Evolutionary conservation across 2,113 vertebrate species (phyloP).

Genomic region (Epinephelus lanceolatus): DNA sequence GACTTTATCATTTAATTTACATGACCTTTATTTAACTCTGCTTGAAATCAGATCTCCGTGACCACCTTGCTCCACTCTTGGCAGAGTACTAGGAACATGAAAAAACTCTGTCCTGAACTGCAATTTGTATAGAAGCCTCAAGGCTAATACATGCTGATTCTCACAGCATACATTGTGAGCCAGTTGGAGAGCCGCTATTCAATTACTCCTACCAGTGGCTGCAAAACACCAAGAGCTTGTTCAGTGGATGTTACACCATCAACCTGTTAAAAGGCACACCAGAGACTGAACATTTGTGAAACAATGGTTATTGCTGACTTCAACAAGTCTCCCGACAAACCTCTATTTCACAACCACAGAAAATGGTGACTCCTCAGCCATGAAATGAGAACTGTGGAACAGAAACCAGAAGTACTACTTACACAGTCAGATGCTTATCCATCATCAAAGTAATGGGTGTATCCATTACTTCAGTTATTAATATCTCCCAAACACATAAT

Average conservation of each 20-base stretch:
- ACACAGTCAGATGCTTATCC: neutral
- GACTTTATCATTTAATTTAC: conserved; percentile 8
- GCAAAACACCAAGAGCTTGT: neutral
- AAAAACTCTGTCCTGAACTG: conserved; percentile 8
- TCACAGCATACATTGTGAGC: conserved; percentile 23
- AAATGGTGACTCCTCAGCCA: neutral
- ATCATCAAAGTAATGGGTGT: neutral
- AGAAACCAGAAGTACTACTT: conserved; percentile 17
- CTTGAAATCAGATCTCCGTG: conserved; percentile 16
- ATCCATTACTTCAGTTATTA: conserved; percentile 1
- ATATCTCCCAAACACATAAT: neutral
- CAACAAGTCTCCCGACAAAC: conserved; percentile 26
- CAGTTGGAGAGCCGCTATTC: conserved; percentile 22
- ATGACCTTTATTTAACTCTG: conserved; percentile 44
- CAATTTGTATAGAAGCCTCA: conserved; percentile 12
- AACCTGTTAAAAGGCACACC: conserved; percentile 1
- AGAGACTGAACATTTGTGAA: neutral
- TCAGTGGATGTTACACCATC: neutral
- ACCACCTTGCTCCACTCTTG: conserved; percentile 2
- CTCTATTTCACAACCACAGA: conserved; percentile 41
- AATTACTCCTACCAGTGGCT: conserved; percentile 22
- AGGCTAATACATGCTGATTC: conserved; percentile 37
- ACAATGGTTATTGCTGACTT: conserved; percentile 18
- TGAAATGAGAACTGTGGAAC: conserved; percentile 21
- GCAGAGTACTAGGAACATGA: neutral